Evolutionary conservation across 2,797 vertebrate genomes (phyloP), one percentile per base, ranked within the genome.

Genomic region (Spondyliosoma cantharus): DNA sequence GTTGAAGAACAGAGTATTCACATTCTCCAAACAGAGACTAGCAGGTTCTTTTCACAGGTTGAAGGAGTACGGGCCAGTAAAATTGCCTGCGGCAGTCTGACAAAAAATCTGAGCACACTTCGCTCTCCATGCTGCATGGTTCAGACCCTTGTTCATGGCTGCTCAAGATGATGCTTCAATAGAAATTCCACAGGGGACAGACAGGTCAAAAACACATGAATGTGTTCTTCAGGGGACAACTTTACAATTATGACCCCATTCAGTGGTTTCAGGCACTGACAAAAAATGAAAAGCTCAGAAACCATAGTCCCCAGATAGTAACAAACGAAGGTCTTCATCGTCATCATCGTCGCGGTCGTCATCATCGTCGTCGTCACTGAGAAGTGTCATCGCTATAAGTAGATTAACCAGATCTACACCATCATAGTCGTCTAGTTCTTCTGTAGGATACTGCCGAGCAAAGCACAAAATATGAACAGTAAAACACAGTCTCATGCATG

Each of bases 331-430:
- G n/a, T 91, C 54, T 0, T 89, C 85, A 0, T 86, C 76, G 0
- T 90, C 90, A 0, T 91, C 79, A 1, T 81, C 78, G 0, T 89
- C n/a, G n/a, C n/a, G n/a, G n/a, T n/a, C 64, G 3, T 62, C 60
- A 0, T 69, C 50, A 0, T 90, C 78, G 1, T 88, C 60, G 3
- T 8, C 43, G 2, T 53, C 50, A 13, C 80, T 45, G 11, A 95
- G 56, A 20, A 96, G 76, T 0, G 93, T 85, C 89, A 95, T 53
- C 11, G 91, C 87, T 45, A 96, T 76, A 65, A 93, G 90, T 81
- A 94, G 93, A n/a, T 95, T 87, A 0, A 96, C 64, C 3, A 93
- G 22, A 53, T 91, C 87, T 27, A 93, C 20, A 14, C 92, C 90
- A 0, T 94, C 94, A 7, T 94, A 91, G 0, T 94, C 93, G 0